phyloP scores from a whole-genome alignment of 1,140 invertebrate genomes.

The Ceratina calcarata region DNA sequence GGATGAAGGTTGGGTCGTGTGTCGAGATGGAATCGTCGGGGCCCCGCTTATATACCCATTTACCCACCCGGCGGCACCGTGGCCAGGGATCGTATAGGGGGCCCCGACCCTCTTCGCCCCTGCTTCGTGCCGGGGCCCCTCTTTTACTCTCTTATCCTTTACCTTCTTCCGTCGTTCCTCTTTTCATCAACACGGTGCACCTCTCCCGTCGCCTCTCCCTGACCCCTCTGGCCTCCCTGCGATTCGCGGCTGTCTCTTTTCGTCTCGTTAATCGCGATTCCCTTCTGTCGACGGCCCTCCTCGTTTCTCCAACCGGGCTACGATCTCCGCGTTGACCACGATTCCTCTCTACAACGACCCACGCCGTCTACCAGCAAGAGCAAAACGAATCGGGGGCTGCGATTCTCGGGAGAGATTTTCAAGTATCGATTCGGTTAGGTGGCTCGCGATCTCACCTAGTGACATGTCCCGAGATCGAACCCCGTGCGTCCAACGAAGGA shows the following conservation, averaged over 20 bases:
- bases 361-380: conserved; percentile 39
- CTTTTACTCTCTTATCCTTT: conserved; percentile 53
- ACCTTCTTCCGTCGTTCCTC: conserved; percentile 37
- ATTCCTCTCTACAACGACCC: conserved; percentile 51
- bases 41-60: conserved; percentile 79
- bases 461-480: conserved; percentile 7
- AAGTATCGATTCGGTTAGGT: conserved; percentile 38
- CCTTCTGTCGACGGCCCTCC: conserved; percentile 20
- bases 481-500: not conserved
- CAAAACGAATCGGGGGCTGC: conserved; percentile 24
- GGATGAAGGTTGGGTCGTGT: conserved; percentile 79
- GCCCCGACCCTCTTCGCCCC: conserved; percentile 60
- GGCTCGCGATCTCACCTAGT: not conserved
- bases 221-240: conserved; percentile 26
- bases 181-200: conserved; percentile 36
- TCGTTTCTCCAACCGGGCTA: not conserved
- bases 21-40: conserved; percentile 76
- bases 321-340: not conserved
- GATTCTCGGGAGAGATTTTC: conserved; percentile 36
- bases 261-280: conserved; percentile 18
- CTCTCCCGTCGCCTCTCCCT: conserved; percentile 10
- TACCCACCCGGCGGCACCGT: conserved; percentile 67
- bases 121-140: conserved; percentile 49
- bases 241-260: conserved; percentile 8
- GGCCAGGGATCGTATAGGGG: conserved; percentile 58